Evolutionary conservation across 2,888 invertebrate species (phyloP), one percentile per base, ranked within the genome.

Genomic region (Cerceris rybyensis): DNA sequence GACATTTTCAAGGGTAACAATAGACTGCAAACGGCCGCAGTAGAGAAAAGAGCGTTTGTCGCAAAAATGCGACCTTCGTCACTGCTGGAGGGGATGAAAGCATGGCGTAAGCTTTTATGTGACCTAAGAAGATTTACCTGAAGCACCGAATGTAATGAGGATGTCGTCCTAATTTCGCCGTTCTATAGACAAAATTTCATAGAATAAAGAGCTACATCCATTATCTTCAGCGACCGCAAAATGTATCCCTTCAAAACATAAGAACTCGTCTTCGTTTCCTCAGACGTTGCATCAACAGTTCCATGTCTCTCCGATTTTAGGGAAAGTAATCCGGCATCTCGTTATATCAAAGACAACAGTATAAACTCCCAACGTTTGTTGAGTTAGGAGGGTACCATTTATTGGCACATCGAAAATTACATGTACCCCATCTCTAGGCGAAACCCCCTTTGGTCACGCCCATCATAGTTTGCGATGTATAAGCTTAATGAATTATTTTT

Each of bases 1-100:
- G 92, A 92, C 91, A 91, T 89, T 89, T 82, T 89, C 88, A 75
- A 88, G 85, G 79, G 81, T 81, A 83, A 92, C 92, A 92, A 92
- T 92, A 71, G 89, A 80, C 86, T 81, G 86, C 78, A 79, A 82
- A 83, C 78, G 73, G 80, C 69, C 78, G 79, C 74, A 59, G 65
- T 69, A 63, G 80, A 80, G 78, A 76, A 50, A 81, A 80, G 78
- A 76, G 55, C 59, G 72, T 64, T 74, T 74, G 74, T 84, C 81
- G 85, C 86, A 68, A 82, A 86, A 82, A 79, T 79, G 60, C 79
- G 46, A 58, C 78, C 74, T 68, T 68, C 75, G 74, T 80, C 75
- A 76, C 65, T 68, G 63, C 59, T 65, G 52, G 60, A 46, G 58
- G 68, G 72, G 74, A 64, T 58, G 54, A 78, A 63, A 69, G 81